Conservation (phyloP, 92 coral and sea anemone species). For the Isaurus tuberculatus region DNA sequence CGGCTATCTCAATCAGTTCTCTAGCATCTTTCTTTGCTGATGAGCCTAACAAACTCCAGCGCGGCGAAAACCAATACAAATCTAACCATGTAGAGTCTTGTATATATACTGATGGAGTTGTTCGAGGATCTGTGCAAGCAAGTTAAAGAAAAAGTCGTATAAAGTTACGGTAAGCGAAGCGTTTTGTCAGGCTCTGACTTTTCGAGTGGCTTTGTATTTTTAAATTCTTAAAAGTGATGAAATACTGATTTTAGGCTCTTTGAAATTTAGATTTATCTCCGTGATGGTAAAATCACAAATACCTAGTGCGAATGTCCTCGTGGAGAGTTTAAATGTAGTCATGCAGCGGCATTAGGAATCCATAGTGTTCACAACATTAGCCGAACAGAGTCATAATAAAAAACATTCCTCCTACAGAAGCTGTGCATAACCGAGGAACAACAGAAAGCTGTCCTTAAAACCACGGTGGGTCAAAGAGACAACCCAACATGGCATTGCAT, state of each 20-base stretch:
- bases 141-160: conserved; percentile 60
- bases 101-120: conserved; percentile 49
- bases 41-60: conserved; percentile 30
- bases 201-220: conserved; percentile 1
- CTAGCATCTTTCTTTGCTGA: conserved; percentile 39
- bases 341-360: conserved; percentile 46
- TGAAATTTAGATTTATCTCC: conserved; percentile 29
- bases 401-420: conserved; percentile 8
- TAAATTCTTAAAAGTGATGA: conserved; percentile 5
- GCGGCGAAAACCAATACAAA: conserved; percentile 30
- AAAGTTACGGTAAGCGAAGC: conserved; percentile 51
- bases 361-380: conserved; percentile 49
- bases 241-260: conserved; percentile 18
- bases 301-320: conserved; percentile 58
- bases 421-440: conserved; percentile 28
- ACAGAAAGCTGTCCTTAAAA: conserved; percentile 32
- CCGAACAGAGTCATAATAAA: conserved; percentile 3
- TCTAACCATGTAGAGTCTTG: conserved; percentile 51
- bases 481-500: conserved; percentile 40
- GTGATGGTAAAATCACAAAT: conserved; percentile 36
- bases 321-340: conserved; percentile 20
- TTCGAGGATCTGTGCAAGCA: conserved; percentile 56
- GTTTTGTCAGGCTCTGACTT: not conserved
- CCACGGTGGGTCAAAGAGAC: conserved; percentile 39
- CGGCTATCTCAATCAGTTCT: conserved; percentile 23